These are phyloP conservation scores for Callyntrura sp. DNA, from an alignment of 2,888 invertebrate species.

Conservation along the genomic window DNA sequence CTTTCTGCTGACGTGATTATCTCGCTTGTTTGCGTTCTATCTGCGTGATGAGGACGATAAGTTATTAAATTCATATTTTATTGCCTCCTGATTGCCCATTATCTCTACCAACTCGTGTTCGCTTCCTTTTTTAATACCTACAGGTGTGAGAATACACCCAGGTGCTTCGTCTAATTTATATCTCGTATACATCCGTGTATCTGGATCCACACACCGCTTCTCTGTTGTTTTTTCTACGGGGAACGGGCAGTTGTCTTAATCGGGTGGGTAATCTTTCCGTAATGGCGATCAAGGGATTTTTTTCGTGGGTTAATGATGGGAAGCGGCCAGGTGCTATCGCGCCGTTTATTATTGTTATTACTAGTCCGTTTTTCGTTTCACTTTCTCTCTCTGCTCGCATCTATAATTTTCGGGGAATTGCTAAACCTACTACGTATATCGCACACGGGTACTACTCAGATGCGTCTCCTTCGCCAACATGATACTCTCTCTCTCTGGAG, in stretches of 20 bases:
- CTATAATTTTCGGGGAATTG: too few species aligned
- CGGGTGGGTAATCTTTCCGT: background rate
- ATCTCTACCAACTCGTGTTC: background rate
- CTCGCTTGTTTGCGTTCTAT: background rate
- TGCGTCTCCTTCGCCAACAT: too few species aligned
- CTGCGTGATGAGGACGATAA: background rate
- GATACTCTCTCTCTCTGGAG: too few species aligned
- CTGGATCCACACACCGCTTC: background rate
- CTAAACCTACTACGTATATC: too few species aligned
- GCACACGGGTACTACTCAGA: too few species aligned
- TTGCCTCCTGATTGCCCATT: conserved; percentile 7
- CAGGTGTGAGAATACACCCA: conserved; percentile 74
- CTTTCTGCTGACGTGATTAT: conserved; percentile 30
- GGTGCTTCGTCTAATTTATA: conserved; percentile 54
- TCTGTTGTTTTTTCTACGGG: background rate
- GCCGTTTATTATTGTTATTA: too few species aligned
- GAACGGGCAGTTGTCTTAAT: too few species aligned
- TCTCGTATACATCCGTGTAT: background rate
- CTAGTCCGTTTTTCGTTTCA: too few species aligned
- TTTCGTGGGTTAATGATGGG: background rate
- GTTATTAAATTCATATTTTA: conserved; percentile 56
- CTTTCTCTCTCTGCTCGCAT: too few species aligned
- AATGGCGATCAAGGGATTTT: background rate
- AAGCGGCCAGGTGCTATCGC: conserved; percentile 18
- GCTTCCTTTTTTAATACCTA: conserved; percentile 21